These are phyloP conservation scores for Hydraecia micacea DNA, from an alignment of 2,888 invertebrate species.

Conservation along the genomic window DNA sequence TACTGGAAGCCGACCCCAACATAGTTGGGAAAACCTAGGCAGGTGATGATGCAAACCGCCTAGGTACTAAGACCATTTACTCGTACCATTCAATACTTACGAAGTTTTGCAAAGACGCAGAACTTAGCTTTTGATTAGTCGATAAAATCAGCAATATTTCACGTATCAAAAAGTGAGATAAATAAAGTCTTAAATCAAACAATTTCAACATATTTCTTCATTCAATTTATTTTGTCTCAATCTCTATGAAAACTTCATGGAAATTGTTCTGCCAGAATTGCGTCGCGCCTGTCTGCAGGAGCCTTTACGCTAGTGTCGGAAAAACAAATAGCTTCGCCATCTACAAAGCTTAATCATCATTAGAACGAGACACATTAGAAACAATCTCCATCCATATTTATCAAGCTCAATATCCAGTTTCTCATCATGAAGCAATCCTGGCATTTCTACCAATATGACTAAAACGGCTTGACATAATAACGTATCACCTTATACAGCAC, in stretches of 20 bases:
- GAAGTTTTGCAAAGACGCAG: background rate
- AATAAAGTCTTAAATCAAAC: background rate
- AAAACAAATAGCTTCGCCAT: constrained; percentile 1
- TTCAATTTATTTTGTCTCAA: background rate
- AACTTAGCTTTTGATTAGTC: background rate
- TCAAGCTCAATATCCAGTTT: constrained; percentile 37
- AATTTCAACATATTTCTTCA: no score
- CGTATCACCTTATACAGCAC: constrained; percentile 47
- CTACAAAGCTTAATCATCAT: constrained; percentile 40
- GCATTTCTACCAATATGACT: constrained; percentile 55
- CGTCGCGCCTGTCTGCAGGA: background rate
- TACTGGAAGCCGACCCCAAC: background rate
- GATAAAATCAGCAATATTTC: background rate
- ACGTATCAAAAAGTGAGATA: background rate
- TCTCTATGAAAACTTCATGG: background rate
- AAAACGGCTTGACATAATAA: constrained; percentile 59
- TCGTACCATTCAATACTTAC: background rate
- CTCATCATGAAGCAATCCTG: constrained; percentile 58
- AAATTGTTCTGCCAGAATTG: background rate
- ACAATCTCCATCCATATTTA: constrained; percentile 43
- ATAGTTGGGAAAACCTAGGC: background rate
- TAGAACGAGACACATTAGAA: constrained; percentile 30
- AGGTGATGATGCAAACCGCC: background rate
- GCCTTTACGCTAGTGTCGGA: background rate
- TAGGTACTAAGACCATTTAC: background rate